A percentile compares a stretch with the other conserved stretches of the same genome.
Evolutionary conservation across 2,888 invertebrate genomes (phyloP).

Genomic region (Spisula subtruncata): DNA sequence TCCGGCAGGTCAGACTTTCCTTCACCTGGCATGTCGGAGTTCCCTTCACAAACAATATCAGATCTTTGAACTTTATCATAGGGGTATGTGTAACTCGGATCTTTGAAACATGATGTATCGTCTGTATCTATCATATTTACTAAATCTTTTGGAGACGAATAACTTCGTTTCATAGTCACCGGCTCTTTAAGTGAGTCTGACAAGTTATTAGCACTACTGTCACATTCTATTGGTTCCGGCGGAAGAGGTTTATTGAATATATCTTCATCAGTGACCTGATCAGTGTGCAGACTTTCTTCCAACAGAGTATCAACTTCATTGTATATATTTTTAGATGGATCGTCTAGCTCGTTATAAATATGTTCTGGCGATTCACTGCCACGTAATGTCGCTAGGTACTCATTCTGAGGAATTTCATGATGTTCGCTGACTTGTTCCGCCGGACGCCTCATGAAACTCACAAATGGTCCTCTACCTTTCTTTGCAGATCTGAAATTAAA

Average conservation of each 20-base stretch:
- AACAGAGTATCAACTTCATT: conserved; percentile 35
- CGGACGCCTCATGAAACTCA: not conserved
- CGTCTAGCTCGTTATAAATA: conserved; percentile 36
- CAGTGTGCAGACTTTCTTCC: not conserved
- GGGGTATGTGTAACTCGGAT: conserved; percentile 39
- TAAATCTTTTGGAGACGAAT: conserved; percentile 46
- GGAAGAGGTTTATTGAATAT: not conserved
- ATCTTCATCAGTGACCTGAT: not conserved
- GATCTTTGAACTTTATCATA: conserved; percentile 38
- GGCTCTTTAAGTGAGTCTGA: conserved; percentile 34
- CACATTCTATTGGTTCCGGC: not conserved
- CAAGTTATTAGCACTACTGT: not conserved
- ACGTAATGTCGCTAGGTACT: not conserved
- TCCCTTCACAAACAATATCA: not conserved
- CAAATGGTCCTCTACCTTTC: not conserved
- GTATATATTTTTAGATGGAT: conserved; percentile 21
- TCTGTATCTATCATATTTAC: not conserved
- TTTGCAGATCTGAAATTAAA: not conserved
- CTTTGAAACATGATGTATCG: conserved; percentile 6
- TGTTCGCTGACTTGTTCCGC: not conserved
- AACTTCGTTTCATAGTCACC: conserved; percentile 45
- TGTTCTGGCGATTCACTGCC: conserved; percentile 9
- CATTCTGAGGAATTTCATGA: not conserved
- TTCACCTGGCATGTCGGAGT: not conserved
- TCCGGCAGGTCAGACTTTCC: not conserved